Percentiles rank a stretch among this genome's conserved stretches.
These are phyloP conservation scores for Trissonchulus sp. DNA, from an alignment of 2,888 invertebrate species.

Conservation along the genomic window DNA sequence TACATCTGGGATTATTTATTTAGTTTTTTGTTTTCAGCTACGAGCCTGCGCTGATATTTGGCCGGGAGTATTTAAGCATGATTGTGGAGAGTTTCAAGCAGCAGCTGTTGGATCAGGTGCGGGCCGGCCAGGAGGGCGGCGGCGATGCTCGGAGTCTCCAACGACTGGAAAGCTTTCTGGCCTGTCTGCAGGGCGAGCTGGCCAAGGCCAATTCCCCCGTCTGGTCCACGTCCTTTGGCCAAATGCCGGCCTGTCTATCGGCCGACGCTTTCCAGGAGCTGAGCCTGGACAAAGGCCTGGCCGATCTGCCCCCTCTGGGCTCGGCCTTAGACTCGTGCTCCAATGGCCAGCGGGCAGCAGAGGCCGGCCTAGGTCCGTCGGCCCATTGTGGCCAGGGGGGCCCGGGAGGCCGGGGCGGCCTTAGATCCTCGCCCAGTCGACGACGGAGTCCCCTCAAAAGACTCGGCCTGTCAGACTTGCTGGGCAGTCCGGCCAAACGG, in stretches of 20 bases:
- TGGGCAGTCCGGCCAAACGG: background rate
- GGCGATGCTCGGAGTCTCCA: background rate
- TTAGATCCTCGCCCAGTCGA: background rate
- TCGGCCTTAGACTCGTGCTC: background rate
- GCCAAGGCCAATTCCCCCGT: background rate
- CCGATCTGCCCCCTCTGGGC: background rate
- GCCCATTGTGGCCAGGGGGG: no score
- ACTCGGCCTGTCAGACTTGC: background rate
- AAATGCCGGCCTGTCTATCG: constrained; percentile 8
- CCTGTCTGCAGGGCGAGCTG: background rate
- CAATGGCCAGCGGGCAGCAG: no score
- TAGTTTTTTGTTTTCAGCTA: background rate
- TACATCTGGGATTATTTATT: background rate
- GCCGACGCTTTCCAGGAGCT: background rate
- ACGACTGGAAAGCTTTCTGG: constrained; percentile 1
- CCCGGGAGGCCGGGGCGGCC: no score
- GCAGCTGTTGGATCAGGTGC: constrained; percentile 17
- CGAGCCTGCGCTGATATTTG: constrained; percentile 23
- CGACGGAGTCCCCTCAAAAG: background rate
- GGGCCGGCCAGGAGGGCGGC: background rate
- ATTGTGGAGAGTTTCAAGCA: constrained; percentile 14
- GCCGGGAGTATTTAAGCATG: background rate
- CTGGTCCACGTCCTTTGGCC: constrained; percentile 10
- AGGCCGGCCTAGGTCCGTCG: no score
- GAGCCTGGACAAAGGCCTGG: background rate